Conservation (phyloP, 2,797 vertebrate species). For the Acipenser oxyrinchus region DNA sequence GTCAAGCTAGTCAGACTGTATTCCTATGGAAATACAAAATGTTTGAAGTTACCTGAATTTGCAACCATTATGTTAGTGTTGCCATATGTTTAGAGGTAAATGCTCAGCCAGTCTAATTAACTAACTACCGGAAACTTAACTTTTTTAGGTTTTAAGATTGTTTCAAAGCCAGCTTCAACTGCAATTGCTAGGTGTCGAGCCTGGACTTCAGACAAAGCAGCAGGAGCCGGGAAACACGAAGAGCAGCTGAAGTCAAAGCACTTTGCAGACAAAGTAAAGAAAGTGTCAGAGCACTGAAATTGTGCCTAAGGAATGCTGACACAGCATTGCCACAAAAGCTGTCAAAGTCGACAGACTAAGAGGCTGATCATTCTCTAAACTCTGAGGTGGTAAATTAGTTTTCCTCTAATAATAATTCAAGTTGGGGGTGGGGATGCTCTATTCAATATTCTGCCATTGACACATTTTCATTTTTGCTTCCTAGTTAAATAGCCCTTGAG, state of each 20-base stretch:
- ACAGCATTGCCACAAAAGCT: constrained; percentile 6
- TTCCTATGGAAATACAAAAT: background rate
- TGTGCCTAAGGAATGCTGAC: constrained; percentile 13
- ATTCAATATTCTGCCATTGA: no score
- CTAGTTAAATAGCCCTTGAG: no score
- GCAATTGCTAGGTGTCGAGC: constrained; percentile 31
- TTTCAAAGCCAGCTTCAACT: constrained; percentile 16
- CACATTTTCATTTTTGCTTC: no score
- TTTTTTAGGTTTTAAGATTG: no score
- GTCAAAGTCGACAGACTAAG: background rate
- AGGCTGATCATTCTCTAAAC: background rate
- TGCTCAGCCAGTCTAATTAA: no score
- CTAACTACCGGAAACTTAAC: no score
- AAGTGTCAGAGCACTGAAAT: constrained; percentile 16
- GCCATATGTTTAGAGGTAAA: no score
- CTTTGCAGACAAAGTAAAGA: background rate
- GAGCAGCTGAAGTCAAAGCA: background rate
- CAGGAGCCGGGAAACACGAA: background rate
- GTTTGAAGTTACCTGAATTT: constrained; percentile 36
- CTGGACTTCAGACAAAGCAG: constrained; percentile 13
- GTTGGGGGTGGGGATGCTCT: no score
- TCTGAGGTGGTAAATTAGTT: background rate
- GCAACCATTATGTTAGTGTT: background rate
- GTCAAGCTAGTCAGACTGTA: no score
- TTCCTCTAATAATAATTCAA: no score